Evolutionary conservation across 1,140 invertebrate species (phyloP), one percentile per base, ranked within the genome.

Genomic region (Panulirus ornatus): DNA sequence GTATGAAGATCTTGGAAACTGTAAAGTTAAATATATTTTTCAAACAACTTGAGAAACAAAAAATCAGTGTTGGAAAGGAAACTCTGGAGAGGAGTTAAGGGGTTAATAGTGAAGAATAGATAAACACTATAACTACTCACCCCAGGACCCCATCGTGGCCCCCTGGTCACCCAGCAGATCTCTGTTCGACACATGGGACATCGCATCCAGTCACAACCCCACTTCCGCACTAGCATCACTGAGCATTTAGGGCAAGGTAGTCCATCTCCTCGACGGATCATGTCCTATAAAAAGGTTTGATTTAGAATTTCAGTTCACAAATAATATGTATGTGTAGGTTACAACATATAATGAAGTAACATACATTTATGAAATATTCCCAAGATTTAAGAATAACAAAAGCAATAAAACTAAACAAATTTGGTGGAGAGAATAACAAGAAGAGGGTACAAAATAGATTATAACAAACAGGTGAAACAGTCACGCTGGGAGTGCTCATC

Each of bases 161-260:
- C 97, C 93, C 96, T 96, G 0, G 97, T 98, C 8, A 98, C 97
- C 98, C 98, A 99, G 93, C 98, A 99, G 66, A 99, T 98, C 94
- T 99, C 98, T 22, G 97, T 98, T 94, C 97, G 97, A 94, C 98
- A 99, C 94, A 98, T 97, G 0, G 97, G 97, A 94, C 98, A 99
- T 75, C 96, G 95, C 42, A 99, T 94, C 98, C 98, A 98, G 94
- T 99, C 98, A 95, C 98, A 99, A 36, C 98, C 98, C 96, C 97
- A 98, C 94, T 98, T 98, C 93, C 99, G 98, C 94, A 97, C 97
- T 0, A 98, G 94, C 19, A 99, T 95, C 30, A 98, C 96, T 91
- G 95, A 94, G 94, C 97, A 98, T 79, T 96, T 96, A 1, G 97
- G 97, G 94, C 97, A 98, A 27, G 95, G 95, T 93, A 99, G 95